Evolutionary conservation across 92 coral and sea anemone genomes (phyloP).

Genomic region (Phenganax stokvisi): DNA sequence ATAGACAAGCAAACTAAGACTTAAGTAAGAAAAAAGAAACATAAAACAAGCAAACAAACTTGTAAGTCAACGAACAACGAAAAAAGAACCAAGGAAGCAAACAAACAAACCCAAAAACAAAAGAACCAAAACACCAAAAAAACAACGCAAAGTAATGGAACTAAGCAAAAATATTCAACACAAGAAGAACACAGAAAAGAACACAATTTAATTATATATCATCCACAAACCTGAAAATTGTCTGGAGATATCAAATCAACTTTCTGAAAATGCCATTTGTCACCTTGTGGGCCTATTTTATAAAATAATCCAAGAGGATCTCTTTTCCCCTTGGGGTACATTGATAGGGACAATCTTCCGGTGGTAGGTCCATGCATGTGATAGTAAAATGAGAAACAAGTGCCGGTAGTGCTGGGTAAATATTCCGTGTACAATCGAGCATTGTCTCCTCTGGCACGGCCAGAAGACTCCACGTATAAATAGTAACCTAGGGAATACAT

Average conservation of each 20-base stretch:
- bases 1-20: too few relatives aligned
- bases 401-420: constrained; percentile 10
- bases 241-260: constrained; percentile 2
- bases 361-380: constrained; percentile 2
- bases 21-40: too few relatives aligned
- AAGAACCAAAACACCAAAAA: background rate
- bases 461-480: constrained; percentile 77
- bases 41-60: too few relatives aligned
- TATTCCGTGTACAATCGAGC: constrained; percentile 59
- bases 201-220: too few relatives aligned
- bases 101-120: background rate
- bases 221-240: background rate
- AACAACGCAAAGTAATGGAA: background rate
- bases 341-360: background rate
- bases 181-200: too few relatives aligned
- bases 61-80: too few relatives aligned
- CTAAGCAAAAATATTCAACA: too few relatives aligned
- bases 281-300: background rate
- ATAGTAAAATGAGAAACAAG: background rate
- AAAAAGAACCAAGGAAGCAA: background rate
- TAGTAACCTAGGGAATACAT: constrained; percentile 54
- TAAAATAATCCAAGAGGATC: background rate
- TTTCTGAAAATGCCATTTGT: constrained; percentile 3
- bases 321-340: background rate
- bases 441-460: constrained; percentile 43